Base-by-base conservation (phyloP, 92 coral and sea anemone species). In the Ricordea florida region DNA sequence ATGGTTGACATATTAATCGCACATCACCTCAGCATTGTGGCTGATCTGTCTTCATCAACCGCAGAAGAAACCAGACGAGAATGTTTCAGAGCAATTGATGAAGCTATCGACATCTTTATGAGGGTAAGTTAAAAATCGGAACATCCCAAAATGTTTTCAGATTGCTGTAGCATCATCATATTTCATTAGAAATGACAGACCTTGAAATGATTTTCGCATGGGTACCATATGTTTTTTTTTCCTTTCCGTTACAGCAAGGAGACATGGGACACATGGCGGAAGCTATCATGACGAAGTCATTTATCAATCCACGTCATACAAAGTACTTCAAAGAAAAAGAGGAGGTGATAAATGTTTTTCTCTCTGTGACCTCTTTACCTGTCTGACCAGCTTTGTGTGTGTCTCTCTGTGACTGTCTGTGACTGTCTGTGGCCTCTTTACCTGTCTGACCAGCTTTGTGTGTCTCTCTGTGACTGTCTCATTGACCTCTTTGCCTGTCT, bases 201-300 rank as follows among this genome's bases (percentile, higher is more conserved):
- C n/a, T n/a, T n/a, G n/a, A n/a, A n/a, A n/a, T n/a, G n/a, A n/a
- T n/a, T n/a, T n/a, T n/a, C n/a, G n/a, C n/a, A n/a, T n/a, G 10
- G 23, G 23, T 29, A 26, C 35, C 35, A 3, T 14, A 66, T n/a
- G 22, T 50, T n/a, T 20, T 47, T 20, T 46, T 10, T 33, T 11
- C 60, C 63, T 31, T 2, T 26, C 9, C 33, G 21, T 62, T 50
- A 29, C 51, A 91, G 97, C 94, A 88, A 57, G 87, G 90, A 56
- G 98, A 94, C 48, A 81, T 85, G 97, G 98, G 98, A 17, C 97
- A 91, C 57, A 77, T 94, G 35, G 98, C 98, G 4, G 98, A 94
- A 52, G 97, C 98, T 22, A 85, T 94, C 43, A 94, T 94, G 98
- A 94, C 98, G 52, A 94, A 94, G 62, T 92, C 98, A 2, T 94